phyloP scores from a whole-genome alignment of 2,888 invertebrate genomes.

The Neoitamus cyanurus region DNA sequence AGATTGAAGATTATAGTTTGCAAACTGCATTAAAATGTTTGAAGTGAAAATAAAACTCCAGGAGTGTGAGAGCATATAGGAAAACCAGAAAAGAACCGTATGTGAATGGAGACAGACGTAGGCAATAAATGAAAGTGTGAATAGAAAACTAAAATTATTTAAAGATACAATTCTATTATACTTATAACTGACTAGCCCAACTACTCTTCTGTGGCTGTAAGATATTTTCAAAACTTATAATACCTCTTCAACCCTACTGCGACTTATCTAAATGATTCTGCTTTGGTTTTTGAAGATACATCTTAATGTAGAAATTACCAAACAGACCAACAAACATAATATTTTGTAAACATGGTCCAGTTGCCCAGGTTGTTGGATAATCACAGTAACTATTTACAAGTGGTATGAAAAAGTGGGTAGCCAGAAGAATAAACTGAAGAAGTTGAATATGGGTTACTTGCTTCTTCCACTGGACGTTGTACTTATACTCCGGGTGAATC shows the following conservation, averaged over 20 bases:
- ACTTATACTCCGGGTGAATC: constrained; percentile 74
- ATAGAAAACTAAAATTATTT: too few species aligned
- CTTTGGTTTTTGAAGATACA: constrained; percentile 68
- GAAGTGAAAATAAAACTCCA: too few species aligned
- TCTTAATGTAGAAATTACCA: constrained; percentile 74
- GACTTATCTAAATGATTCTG: not conserved
- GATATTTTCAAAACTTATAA: not conserved
- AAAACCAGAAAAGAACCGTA: too few species aligned
- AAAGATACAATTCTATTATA: too few species aligned
- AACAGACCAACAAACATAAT: constrained; percentile 75
- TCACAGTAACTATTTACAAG: constrained; percentile 69
- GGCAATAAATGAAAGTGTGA: too few species aligned
- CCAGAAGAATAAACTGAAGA: constrained; percentile 72
- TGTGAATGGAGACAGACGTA: too few species aligned
- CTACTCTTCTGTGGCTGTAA: not conserved
- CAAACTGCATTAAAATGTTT: too few species aligned
- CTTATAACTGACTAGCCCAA: too few species aligned
- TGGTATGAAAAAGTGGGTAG: constrained; percentile 63
- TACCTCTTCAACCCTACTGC: not conserved
- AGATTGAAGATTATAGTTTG: too few species aligned
- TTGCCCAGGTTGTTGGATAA: constrained; percentile 70
- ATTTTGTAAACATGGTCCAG: constrained; percentile 74
- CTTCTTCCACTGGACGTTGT: constrained; percentile 85
- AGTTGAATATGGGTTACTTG: constrained; percentile 87
- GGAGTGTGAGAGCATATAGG: too few species aligned